A percentile compares a stretch with the other conserved stretches of the same genome.
phyloP scores from a whole-genome alignment of 2,888 invertebrate genomes.

The Heliconius ethilla region DNA sequence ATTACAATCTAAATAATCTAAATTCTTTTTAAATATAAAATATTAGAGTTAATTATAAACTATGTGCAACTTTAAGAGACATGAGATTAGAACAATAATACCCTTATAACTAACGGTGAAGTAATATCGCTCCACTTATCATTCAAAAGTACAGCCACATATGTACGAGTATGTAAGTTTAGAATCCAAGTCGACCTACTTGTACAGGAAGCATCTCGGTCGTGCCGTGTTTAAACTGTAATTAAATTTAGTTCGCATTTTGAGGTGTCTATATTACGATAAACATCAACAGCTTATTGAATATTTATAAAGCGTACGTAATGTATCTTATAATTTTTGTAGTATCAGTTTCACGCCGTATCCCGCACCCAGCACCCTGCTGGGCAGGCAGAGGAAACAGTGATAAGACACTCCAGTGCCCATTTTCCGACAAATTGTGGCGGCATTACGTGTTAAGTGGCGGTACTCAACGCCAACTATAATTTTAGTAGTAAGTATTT shows the following conservation, averaged over 20 bases:
- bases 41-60: background rate
- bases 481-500: background rate
- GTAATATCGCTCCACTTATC: conserved; percentile 48
- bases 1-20: background rate
- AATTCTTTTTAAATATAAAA: background rate
- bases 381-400: too few relatives aligned
- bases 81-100: conserved; percentile 29
- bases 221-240: conserved; percentile 68
- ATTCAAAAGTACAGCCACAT: conserved; percentile 60
- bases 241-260: conserved; percentile 67
- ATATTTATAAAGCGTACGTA: background rate
- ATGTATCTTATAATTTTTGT: background rate
- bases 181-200: conserved; percentile 65
- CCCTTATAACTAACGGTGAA: conserved; percentile 33
- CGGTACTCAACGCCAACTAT: background rate
- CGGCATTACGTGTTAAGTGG: too few relatives aligned
- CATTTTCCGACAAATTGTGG: too few relatives aligned
- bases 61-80: conserved; percentile 28
- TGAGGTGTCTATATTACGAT: background rate
- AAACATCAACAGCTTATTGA: background rate
- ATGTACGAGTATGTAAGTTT: conserved; percentile 46
- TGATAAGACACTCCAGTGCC: too few relatives aligned
- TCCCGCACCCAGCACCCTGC: too few relatives aligned
- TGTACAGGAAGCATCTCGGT: conserved; percentile 72
- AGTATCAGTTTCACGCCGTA: background rate